Base-by-base conservation (phyloP, 2,113 vertebrate species). In the Neogale vison region DNA sequence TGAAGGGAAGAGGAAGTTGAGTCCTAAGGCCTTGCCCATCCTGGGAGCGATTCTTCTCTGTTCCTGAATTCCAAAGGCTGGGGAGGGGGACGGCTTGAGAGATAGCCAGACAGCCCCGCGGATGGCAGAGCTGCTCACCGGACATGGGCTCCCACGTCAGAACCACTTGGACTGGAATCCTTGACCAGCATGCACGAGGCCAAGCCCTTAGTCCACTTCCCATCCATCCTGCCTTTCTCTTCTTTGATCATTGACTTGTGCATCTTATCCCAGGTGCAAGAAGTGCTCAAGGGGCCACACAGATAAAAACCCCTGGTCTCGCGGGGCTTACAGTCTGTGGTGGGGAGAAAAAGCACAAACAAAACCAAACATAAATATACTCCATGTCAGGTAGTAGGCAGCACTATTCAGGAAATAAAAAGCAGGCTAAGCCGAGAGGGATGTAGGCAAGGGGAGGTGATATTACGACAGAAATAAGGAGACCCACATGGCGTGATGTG, bases 31-130 rank as follows among this genome's bases (percentile, higher is more conserved):
- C 29, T 4, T n/a, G 23, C 4, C 1, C 26, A 1, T 65, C 11
- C 31, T 31, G 26, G 50, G 39, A 67, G 3, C 34, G 55, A 1
- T 29, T 23, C 57, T 31, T 23, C 24, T 79, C 10, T 34, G 6
- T 39, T 6, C 7, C 36, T 14, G 31, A 14, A 23, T 13, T 55
- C 55, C 4, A 6, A 7, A 45, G 24, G 9, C 29, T 52, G 11
- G 47, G 21, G 2, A 13, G 4, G 65, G 23, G 29, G 23, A 2
- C 42, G 65, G 7, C 26, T 2, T 21, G 12, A 34, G 50, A 5
- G 23, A 24, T 0, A 3, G 21, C 36, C 14, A 17, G 39, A 4
- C n/a, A 7, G 18, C 0, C 1, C 8, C 0, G 1, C 1, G 10
- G n/a, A 7, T 6, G 18, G 6, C 26, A 23, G 15, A 4, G 3